Evolutionary conservation across 2,888 invertebrate genomes (phyloP).

Genomic region (Mimas tiliae): DNA sequence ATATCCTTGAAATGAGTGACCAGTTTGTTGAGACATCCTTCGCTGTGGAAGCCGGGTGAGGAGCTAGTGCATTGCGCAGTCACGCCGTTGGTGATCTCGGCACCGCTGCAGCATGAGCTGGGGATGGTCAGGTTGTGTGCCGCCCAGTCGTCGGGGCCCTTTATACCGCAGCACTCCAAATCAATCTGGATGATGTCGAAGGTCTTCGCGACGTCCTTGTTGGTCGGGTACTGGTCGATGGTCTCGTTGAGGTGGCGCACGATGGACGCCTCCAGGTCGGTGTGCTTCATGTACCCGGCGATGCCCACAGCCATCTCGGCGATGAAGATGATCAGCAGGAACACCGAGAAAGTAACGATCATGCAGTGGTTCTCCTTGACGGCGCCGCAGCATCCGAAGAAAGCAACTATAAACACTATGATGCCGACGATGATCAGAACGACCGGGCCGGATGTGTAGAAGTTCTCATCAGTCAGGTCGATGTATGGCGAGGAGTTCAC

Average conservation of each 20-base stretch:
- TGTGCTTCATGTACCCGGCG: constrained; percentile 91
- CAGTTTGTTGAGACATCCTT: constrained; percentile 88
- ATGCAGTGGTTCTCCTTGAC: constrained; percentile 98
- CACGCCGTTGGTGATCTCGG: constrained; percentile 76
- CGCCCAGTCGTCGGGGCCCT: constrained; percentile 88
- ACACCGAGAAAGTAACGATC: constrained; percentile 93
- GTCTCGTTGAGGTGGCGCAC: constrained; percentile 89
- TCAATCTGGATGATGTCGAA: constrained; percentile 95
- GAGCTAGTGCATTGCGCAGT: constrained; percentile 62
- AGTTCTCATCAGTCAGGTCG: constrained; percentile 92
- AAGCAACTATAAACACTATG: constrained; percentile 95
- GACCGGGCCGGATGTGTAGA: constrained; percentile 92
- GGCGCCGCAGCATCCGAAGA: constrained; percentile 99
- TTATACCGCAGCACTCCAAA: constrained; percentile 90
- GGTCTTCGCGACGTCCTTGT: constrained; percentile 87
- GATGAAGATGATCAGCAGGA: constrained; percentile 91
- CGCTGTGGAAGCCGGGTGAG: constrained; percentile 66
- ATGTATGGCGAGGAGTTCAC: constrained; percentile 91
- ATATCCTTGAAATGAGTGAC: constrained; percentile 88
- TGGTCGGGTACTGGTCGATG: constrained; percentile 87
- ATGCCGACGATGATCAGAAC: constrained; percentile 94
- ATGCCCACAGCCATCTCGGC: constrained; percentile 93
- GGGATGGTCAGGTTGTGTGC: constrained; percentile 84
- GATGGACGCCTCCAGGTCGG: constrained; percentile 88
- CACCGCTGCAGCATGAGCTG: constrained; percentile 87